Evolutionary conservation across 2,797 vertebrate genomes (phyloP).

Genomic region (Sebastes matsubarae): DNA sequence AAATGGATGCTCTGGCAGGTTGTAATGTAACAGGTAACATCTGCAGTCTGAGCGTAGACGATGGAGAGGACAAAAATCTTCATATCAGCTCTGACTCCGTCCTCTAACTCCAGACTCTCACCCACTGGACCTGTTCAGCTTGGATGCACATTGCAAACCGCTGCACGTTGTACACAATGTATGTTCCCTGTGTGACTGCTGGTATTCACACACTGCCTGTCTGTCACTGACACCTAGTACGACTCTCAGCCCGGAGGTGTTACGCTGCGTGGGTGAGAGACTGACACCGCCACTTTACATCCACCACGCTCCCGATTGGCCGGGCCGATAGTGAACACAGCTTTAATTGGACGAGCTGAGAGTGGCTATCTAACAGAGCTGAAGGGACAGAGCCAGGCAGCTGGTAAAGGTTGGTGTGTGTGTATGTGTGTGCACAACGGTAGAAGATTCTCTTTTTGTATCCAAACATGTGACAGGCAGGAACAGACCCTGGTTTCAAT

Average conservation of each 20-base stretch:
- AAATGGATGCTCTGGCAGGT: not conserved
- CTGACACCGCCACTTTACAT: constrained; percentile 78
- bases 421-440: constrained; percentile 19
- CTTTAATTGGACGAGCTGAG: constrained; percentile 62
- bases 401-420: constrained; percentile 25
- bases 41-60: no score
- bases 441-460: constrained; percentile 76
- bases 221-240: constrained; percentile 68
- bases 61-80: not conserved
- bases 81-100: not conserved
- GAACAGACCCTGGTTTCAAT: constrained; percentile 86
- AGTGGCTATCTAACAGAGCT: constrained; percentile 72
- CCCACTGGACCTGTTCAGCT: not conserved
- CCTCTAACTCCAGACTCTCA: not conserved
- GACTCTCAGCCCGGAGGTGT: constrained; percentile 73
- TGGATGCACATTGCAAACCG: not conserved
- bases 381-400: constrained; percentile 55
- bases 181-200: constrained; percentile 2
- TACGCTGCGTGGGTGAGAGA: constrained; percentile 56
- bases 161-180: not conserved
- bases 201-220: constrained; percentile 46
- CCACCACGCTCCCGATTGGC: constrained; percentile 64
- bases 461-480: constrained; percentile 81
- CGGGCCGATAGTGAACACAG: constrained; percentile 58
- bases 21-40: not conserved